phyloP scores from a whole-genome alignment of 2,888 invertebrate species.

The Diarsia dahlii region DNA sequence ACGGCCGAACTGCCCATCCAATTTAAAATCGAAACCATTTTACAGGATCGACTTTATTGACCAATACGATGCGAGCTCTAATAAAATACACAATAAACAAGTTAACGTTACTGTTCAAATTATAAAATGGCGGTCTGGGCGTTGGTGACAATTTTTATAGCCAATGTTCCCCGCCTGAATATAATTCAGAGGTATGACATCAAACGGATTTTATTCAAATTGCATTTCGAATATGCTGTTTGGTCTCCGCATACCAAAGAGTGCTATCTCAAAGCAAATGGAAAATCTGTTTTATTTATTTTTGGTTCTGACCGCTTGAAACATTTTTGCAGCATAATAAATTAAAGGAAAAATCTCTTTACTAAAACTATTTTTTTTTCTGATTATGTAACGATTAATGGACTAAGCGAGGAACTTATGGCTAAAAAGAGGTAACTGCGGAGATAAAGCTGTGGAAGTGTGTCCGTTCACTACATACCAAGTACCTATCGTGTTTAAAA shows the following conservation, averaged over 20 bases:
- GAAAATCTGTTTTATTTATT: neutral
- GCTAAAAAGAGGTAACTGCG: no score
- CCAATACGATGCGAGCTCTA: conserved; percentile 73
- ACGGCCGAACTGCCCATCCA: conserved; percentile 64
- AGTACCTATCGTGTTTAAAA: no score
- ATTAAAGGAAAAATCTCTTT: no score
- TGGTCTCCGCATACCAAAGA: neutral
- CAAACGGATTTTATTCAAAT: conserved; percentile 56
- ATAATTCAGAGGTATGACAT: conserved; percentile 39
- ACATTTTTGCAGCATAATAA: no score
- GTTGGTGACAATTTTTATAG: conserved; percentile 63
- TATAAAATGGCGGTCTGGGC: conserved; percentile 74
- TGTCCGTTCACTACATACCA: no score
- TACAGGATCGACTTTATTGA: conserved; percentile 78
- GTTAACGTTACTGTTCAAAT: conserved; percentile 73
- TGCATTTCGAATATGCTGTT: conserved; percentile 32
- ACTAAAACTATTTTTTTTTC: no score
- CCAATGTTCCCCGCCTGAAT: conserved; percentile 23
- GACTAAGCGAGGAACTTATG: no score
- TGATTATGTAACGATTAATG: no score
- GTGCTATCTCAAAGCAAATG: neutral
- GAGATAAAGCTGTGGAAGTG: no score
- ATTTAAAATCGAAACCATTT: conserved; percentile 73
- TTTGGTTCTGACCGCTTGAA: neutral
- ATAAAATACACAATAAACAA: conserved; percentile 82